These are phyloP conservation scores for Dipodomys spectabilis DNA, from an alignment of 2,113 vertebrate species.

Conservation along the genomic window DNA sequence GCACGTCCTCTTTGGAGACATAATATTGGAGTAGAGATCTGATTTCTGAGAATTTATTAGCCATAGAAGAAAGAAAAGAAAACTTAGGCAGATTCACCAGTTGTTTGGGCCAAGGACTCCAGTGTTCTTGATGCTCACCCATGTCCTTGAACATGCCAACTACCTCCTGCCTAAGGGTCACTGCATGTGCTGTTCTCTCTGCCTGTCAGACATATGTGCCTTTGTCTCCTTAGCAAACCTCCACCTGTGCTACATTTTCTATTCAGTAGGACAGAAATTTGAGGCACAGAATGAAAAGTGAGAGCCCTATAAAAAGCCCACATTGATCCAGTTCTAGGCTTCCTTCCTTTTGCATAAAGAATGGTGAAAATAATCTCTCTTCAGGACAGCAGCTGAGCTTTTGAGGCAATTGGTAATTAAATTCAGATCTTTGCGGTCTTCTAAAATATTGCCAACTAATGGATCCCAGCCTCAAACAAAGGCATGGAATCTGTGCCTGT, in stretches of 20 bases:
- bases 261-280: background rate
- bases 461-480: background rate
- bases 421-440: slow-evolving; percentile 1
- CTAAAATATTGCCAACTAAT: slow-evolving; percentile 10
- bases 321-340: background rate
- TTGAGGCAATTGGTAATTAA: background rate
- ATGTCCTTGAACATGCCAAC: too few species aligned
- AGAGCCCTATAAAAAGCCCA: background rate
- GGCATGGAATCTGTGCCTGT: background rate
- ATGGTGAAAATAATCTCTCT: background rate
- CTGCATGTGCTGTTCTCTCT: too few species aligned
- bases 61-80: slow-evolving; percentile 13
- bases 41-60: slow-evolving; percentile 47
- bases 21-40: background rate
- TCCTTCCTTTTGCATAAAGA: slow-evolving; percentile 46
- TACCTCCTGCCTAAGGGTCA: too few species aligned
- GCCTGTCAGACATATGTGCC: background rate
- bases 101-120: too few species aligned
- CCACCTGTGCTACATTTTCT: background rate
- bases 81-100: background rate
- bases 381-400: background rate
- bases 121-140: too few species aligned
- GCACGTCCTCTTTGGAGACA: background rate
- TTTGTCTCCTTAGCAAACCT: background rate
- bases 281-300: slow-evolving; percentile 17